Conservation (phyloP, 2,888 invertebrate genomes). For the Palloptera scutellata region DNA sequence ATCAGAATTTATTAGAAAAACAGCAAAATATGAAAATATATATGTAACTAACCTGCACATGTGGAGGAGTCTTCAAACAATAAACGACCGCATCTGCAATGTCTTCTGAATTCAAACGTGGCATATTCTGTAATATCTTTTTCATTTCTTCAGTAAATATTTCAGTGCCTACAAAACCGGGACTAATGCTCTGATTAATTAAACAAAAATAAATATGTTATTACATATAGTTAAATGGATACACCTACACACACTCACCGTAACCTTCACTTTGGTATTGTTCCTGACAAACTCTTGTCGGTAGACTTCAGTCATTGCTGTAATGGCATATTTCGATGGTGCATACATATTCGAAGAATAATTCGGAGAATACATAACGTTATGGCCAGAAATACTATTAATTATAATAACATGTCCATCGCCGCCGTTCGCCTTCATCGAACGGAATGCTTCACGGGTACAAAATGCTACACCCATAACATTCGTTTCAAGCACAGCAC, state of each 20-base stretch:
- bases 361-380: constrained; percentile 54
- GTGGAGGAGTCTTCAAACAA: constrained; percentile 52
- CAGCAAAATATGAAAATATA: neutral
- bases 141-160: constrained; percentile 42
- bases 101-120: constrained; percentile 48
- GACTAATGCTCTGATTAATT: constrained; percentile 51
- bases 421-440: constrained; percentile 63
- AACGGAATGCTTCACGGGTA: constrained; percentile 64
- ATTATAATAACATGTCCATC: constrained; percentile 67
- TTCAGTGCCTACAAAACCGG: constrained; percentile 51
- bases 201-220: constrained; percentile 37
- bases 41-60: constrained; percentile 45
- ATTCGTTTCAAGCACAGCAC: constrained; percentile 64
- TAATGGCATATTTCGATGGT: neutral
- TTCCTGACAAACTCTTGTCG: neutral
- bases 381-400: constrained; percentile 60
- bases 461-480: constrained; percentile 64
- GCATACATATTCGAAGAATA: constrained; percentile 30
- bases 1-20: neutral
- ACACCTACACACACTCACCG: neutral
- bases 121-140: constrained; percentile 3
- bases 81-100: constrained; percentile 53
- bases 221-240: constrained; percentile 29
- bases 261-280: constrained; percentile 2
- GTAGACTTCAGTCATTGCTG: constrained; percentile 8